Evolutionary conservation across 2,888 invertebrate species (phyloP).

Genomic region (Macaria notata): DNA sequence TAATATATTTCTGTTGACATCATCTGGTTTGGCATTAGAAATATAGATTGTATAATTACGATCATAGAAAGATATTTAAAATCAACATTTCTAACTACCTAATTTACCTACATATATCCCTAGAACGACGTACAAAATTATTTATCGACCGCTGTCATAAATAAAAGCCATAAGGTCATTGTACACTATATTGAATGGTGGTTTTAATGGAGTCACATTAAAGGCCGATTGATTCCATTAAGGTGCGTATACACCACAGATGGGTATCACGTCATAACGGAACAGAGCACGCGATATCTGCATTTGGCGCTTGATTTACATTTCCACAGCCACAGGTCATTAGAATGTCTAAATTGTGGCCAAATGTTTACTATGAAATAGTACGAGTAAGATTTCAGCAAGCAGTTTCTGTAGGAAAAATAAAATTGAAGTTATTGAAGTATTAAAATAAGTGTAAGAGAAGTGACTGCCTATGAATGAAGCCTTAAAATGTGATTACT

Average conservation of each 20-base stretch:
- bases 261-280: slow-evolving; percentile 44
- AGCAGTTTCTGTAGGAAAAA: too few relatives aligned
- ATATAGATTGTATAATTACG: too few relatives aligned
- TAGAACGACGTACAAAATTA: not conserved
- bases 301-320: slow-evolving; percentile 48
- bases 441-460: too few relatives aligned
- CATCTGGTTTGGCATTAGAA: too few relatives aligned
- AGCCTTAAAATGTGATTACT: too few relatives aligned
- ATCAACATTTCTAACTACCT: too few relatives aligned
- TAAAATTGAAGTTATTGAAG: too few relatives aligned
- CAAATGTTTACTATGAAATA: slow-evolving; percentile 4
- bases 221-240: slow-evolving; percentile 70
- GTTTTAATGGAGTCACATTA: slow-evolving; percentile 46
- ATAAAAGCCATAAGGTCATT: slow-evolving; percentile 16
- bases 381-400: too few relatives aligned
- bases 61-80: too few relatives aligned
- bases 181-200: slow-evolving; percentile 19
- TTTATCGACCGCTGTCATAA: slow-evolving; percentile 11
- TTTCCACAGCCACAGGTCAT: slow-evolving; percentile 32
- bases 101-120: too few relatives aligned
- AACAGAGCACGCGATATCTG: slow-evolving; percentile 47
- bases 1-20: too few relatives aligned
- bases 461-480: too few relatives aligned
- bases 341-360: slow-evolving; percentile 21
- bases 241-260: slow-evolving; percentile 49